Percentiles rank a stretch among this genome's conserved stretches.
These are phyloP conservation scores for Heloderma charlesbogerti DNA, from an alignment of 2,113 vertebrate genomes.

Conservation along the genomic window DNA sequence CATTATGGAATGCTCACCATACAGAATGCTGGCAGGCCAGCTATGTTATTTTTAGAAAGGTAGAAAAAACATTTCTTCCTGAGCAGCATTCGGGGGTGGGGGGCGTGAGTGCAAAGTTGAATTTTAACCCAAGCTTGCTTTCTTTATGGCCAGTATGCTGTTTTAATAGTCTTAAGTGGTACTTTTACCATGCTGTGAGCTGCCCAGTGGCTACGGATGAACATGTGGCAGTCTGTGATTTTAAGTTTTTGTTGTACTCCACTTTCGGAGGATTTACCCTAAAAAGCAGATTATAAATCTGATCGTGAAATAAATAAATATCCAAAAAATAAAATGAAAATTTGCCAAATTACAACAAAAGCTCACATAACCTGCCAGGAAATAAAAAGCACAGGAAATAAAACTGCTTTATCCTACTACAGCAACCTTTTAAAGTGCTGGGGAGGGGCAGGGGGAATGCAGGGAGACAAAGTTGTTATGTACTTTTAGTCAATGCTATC, in stretches of 20 bases:
- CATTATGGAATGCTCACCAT: background rate
- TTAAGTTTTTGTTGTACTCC: background rate
- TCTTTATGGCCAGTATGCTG: background rate
- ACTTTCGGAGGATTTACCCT: background rate
- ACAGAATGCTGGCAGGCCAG: no score
- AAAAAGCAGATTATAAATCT: background rate
- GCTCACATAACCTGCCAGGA: background rate
- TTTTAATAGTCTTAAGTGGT: background rate
- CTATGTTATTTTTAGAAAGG: background rate
- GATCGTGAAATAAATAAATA: background rate
- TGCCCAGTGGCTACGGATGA: background rate
- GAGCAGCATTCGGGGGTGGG: background rate
- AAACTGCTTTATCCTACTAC: constrained; percentile 17
- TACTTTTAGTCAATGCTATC: background rate
- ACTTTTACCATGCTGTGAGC: background rate
- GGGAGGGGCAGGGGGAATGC: background rate
- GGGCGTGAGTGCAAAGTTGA: background rate
- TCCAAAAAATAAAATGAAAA: background rate
- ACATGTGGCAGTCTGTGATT: background rate
- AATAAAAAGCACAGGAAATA: constrained; percentile 9
- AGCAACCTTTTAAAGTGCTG: background rate
- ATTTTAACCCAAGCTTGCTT: background rate
- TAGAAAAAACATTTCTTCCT: background rate
- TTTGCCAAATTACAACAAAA: background rate
- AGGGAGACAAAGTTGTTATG: constrained; percentile 10